These are phyloP conservation scores for Ctenopoma multispine DNA, from an alignment of 2,797 vertebrate species.

Conservation along the genomic window DNA sequence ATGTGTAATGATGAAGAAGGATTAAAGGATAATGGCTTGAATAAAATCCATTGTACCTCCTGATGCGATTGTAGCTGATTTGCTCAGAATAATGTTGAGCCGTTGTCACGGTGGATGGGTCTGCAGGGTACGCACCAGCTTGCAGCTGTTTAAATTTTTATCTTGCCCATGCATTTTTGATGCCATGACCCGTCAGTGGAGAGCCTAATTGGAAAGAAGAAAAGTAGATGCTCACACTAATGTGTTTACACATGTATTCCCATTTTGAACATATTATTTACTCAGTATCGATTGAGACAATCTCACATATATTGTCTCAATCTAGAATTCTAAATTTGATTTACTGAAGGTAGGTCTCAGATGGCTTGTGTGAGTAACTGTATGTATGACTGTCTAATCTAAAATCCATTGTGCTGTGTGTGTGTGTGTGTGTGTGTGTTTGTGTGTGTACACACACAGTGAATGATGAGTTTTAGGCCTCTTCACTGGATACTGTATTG, in stretches of 20 bases:
- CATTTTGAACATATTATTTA: constrained; percentile 48
- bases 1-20: constrained; percentile 43
- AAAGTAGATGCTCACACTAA: constrained; percentile 25
- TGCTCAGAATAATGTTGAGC: constrained; percentile 41
- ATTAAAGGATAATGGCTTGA: constrained; percentile 57
- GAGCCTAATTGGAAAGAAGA: constrained; percentile 18
- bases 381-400: constrained; percentile 19
- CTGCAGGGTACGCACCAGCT: constrained; percentile 49
- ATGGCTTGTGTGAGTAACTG: constrained; percentile 1
- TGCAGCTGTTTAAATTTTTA: constrained; percentile 67
- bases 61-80: constrained; percentile 40
- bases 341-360: constrained; percentile 27
- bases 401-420: constrained; percentile 8
- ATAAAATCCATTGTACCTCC: constrained; percentile 36
- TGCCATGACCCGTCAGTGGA: constrained; percentile 28
- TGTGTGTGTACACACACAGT: not conserved
- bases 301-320: constrained; percentile 39
- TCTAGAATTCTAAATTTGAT: constrained; percentile 42
- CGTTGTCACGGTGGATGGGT: constrained; percentile 23
- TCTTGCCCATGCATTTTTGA: constrained; percentile 64
- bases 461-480: no score
- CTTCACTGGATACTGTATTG: no score
- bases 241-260: constrained; percentile 40
- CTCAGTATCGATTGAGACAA: constrained; percentile 5
- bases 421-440: constrained; percentile 4